Base-by-base conservation (phyloP, 2,797 vertebrate species). In the Mallotus villosus region DNA sequence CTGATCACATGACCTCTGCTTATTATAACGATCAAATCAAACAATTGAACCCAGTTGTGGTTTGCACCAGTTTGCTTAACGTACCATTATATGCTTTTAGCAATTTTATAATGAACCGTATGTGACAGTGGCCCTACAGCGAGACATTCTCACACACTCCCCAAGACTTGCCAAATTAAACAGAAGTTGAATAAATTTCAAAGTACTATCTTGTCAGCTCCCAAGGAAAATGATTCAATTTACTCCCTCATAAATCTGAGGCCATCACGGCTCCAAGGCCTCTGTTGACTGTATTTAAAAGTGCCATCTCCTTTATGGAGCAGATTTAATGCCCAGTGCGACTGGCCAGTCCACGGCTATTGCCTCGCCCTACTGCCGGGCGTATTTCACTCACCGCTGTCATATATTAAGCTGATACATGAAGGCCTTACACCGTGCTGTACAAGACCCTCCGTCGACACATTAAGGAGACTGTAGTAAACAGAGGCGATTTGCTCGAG, bases 221-320 rank as follows among this genome's bases (percentile, higher is more conserved):
- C 37, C 4, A 17, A 72, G 53, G 72, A 67, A 81, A 46, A 71
- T 14, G 22, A 6, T 53, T 76, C 14, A 70, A 68, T 84, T 80
- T 72, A 78, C 66, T 53, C 4, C 16, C 25, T 76, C 60, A 57
- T 84, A 82, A 82, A 86, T 82, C 69, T 68, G 57, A 27, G 32
- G 55, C 24, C 16, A 55, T 78, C 78, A 73, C 61, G 80, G 78
- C 83, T 78, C 34, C 32, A 67, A 77, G 49, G 24, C 41, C 19
- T 55, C 37, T 72, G 14, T 78, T 68, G 55, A 72, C 51, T 73
- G 71, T 80, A 63, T 82, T 76, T 79, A 66, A 75, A 76, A 76
- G 72, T 75, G 69, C 72, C 79, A 81, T 78, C 78, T 69, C 64
- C 11, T 16, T 78, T 71, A 57, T 72, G 58, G 11, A 21, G 4